Evolutionary conservation across 2,888 invertebrate genomes (phyloP), one percentile per base, ranked within the genome.

Genomic region (Microctonus brassicae): DNA sequence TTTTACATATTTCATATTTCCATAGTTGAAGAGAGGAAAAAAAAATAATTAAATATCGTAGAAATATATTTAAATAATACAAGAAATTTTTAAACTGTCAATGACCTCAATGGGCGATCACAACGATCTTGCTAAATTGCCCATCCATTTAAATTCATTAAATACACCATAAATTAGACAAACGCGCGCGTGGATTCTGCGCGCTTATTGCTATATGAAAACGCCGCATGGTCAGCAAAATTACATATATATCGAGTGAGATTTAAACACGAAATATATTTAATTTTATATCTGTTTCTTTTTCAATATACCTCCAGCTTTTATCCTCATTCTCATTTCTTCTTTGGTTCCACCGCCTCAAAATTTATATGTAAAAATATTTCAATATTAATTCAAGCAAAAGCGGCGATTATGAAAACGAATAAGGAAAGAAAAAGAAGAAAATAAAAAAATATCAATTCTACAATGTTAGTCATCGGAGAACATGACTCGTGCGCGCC

Each of bases 121-220:
- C 63, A 57, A 34, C 63, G 62, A 57, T 57, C 63, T 42, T 20
- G 20, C 55, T 69, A 36, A 69, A 63, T 63, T 55, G 57, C 39
- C 57, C 63, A 63, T 69, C 69, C 55, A 69, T 69, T 69, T 63
- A 63, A 69, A 69, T 69, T 69, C 63, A 69, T 69, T 69, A 69
- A 63, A 69, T 62, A 55, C 57, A 55, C 62, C 69, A 63, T 69
- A 63, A 69, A 69, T 69, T 69, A 63, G 63, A 69, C 62, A 69
- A 67, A 60, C 68, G 63, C 55, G 24, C 55, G 39, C 36, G 36
- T 10, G 11, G 39, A 39, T 36, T 29, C 7, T 7, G 29, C 29
- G 29, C 29, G 29, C 7, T 3, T 3, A 5, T 7, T 7, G 7
- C 29, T 7, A 29, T 29, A 29, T 29, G 3, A 29, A 29, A 29